These are phyloP conservation scores for Poecilus cupreus DNA, from an alignment of 2,888 invertebrate genomes.

Conservation along the genomic window DNA sequence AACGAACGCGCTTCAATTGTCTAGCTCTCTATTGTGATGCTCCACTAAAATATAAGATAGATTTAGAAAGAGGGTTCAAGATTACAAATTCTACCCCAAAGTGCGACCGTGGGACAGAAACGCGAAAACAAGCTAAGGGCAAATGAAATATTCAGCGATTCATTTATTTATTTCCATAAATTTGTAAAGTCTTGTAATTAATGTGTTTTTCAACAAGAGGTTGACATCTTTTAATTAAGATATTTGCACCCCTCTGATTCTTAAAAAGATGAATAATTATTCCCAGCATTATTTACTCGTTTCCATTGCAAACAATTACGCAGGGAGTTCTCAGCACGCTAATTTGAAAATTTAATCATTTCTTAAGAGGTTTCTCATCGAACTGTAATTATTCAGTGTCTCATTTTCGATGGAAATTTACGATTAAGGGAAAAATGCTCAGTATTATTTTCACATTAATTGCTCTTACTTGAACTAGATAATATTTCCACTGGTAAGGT, in stretches of 20 bases:
- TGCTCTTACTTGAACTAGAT: too few relatives aligned
- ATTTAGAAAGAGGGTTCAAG: not conserved
- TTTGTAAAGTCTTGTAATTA: slow-evolving; percentile 17
- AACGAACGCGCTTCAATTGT: slow-evolving; percentile 48
- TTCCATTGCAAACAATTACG: slow-evolving; percentile 32
- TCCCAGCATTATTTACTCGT: slow-evolving; percentile 7
- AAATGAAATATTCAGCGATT: slow-evolving; percentile 17
- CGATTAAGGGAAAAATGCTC: too few relatives aligned
- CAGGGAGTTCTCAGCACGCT: slow-evolving; percentile 17
- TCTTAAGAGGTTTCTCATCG: slow-evolving; percentile 38
- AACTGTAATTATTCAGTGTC: slow-evolving; percentile 13
- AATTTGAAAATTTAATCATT: slow-evolving; percentile 43
- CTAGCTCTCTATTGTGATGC: slow-evolving; percentile 19
- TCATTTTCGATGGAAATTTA: not conserved
- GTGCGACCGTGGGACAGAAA: slow-evolving; percentile 4
- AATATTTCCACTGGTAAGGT: too few relatives aligned
- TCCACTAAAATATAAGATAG: slow-evolving; percentile 25
- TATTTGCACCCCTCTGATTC: slow-evolving; percentile 16
- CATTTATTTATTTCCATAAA: not conserved
- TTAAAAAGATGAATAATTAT: slow-evolving; percentile 37
- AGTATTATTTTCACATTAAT: too few relatives aligned
- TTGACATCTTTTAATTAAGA: slow-evolving; percentile 50
- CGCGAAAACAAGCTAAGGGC: not conserved
- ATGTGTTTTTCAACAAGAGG: slow-evolving; percentile 42
- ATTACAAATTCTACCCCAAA: slow-evolving; percentile 33